Conservation (phyloP, 2,888 invertebrate species). For the Aleiodes testaceus region DNA sequence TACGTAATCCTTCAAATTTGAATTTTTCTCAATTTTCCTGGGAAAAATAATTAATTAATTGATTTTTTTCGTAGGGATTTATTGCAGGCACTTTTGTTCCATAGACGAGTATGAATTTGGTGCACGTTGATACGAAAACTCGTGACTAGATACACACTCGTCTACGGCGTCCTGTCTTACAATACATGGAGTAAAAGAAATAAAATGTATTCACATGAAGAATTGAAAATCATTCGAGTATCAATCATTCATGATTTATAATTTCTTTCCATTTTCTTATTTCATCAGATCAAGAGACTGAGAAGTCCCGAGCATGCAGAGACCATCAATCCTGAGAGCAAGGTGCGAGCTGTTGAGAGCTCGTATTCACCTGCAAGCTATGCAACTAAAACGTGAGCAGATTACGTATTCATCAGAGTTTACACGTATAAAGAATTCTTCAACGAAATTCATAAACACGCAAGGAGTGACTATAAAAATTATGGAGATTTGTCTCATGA, state of each 20-base stretch:
- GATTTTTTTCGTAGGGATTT: background rate
- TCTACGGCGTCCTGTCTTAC: conserved; percentile 78
- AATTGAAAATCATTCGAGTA: background rate
- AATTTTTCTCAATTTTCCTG: too few species aligned
- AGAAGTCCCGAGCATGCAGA: conserved; percentile 54
- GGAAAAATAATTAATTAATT: too few species aligned
- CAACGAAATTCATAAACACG: too few species aligned
- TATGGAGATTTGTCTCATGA: too few species aligned
- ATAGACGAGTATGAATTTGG: conserved; percentile 88
- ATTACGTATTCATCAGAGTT: too few species aligned
- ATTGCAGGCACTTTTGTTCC: conserved; percentile 73
- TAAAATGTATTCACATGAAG: background rate
- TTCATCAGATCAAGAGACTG: conserved; percentile 58
- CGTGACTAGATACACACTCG: conserved; percentile 95
- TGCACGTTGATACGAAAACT: conserved; percentile 76
- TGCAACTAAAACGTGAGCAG: conserved; percentile 48
- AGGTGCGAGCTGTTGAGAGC: conserved; percentile 52
- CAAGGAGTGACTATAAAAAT: too few species aligned
- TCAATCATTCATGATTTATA: conserved; percentile 8
- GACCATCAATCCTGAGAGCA: conserved; percentile 45
- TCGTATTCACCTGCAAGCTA: conserved; percentile 50
- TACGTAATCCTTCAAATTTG: too few species aligned
- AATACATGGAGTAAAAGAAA: conserved; percentile 43
- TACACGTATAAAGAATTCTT: too few species aligned
- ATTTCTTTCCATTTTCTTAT: conserved; percentile 41